Conservation (phyloP, 2,113 vertebrate species). For the Holacanthus passer region DNA sequence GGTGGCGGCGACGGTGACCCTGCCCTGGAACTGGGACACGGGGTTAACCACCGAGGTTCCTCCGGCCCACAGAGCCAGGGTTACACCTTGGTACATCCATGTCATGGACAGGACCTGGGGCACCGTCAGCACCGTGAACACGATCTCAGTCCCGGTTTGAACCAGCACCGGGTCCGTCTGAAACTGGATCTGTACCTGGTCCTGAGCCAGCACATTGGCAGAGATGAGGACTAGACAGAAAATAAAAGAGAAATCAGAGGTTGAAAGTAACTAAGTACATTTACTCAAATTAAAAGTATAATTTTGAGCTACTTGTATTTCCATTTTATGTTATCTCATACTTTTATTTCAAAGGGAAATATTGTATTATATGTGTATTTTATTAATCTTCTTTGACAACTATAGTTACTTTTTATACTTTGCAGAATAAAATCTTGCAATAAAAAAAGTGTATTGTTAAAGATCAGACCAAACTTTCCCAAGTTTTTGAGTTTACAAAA, state of each 20-base stretch:
- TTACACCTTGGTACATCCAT: slow-evolving; percentile 64
- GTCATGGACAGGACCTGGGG: slow-evolving; percentile 60
- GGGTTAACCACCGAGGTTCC: background rate
- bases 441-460: background rate
- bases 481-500: no score
- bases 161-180: slow-evolving; percentile 68
- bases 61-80: slow-evolving; percentile 69
- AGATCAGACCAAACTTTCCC: background rate
- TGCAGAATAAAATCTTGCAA: no score
- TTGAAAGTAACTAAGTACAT: background rate
- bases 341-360: background rate
- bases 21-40: slow-evolving; percentile 71
- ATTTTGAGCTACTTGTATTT: background rate
- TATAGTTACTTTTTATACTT: background rate
- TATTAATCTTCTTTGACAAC: background rate
- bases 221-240: slow-evolving; percentile 51
- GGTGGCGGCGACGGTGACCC: slow-evolving; percentile 76
- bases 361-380: no score
- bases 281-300: background rate
- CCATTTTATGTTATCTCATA: background rate
- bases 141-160: slow-evolving; percentile 45
- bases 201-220: slow-evolving; percentile 64
- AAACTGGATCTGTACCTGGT: slow-evolving; percentile 75
- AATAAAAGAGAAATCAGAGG: background rate
- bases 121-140: slow-evolving; percentile 73